Evolutionary conservation across 2,797 vertebrate species (phyloP).

Genomic region (Potorous gilbertii): DNA sequence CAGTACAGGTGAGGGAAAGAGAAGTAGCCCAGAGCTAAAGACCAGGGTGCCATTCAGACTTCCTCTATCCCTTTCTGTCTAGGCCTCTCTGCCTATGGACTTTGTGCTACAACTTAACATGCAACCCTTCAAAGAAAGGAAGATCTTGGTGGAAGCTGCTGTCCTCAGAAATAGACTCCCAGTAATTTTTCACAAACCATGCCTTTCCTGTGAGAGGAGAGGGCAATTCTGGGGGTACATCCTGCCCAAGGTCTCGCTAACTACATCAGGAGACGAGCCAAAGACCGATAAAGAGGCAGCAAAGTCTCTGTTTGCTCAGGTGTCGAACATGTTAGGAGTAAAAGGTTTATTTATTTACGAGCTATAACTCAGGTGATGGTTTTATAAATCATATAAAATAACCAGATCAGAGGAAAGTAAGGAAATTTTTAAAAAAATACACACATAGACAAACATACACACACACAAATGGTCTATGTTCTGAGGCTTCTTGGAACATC

Average conservation of each 20-base stretch:
- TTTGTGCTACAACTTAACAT: background rate
- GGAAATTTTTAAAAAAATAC: background rate
- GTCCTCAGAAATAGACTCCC: background rate
- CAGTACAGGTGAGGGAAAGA: too few species aligned
- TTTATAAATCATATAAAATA: background rate
- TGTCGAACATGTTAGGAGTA: background rate
- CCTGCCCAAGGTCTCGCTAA: background rate
- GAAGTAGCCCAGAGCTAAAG: background rate
- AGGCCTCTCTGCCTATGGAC: too few species aligned
- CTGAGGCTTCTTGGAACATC: background rate
- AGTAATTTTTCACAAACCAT: background rate
- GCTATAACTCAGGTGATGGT: background rate
- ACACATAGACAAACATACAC: background rate
- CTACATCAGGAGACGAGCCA: background rate
- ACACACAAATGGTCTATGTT: background rate
- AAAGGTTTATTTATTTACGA: background rate
- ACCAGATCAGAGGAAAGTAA: background rate
- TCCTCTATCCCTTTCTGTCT: background rate
- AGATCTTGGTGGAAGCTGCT: background rate
- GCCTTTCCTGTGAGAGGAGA: background rate
- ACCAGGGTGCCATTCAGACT: background rate
- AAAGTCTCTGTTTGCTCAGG: background rate
- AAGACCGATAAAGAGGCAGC: background rate
- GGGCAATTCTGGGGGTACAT: too few species aligned
- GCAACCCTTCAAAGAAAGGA: background rate